Conservation (phyloP, 2,797 vertebrate genomes). For the Sphenodon punctatus region DNA sequence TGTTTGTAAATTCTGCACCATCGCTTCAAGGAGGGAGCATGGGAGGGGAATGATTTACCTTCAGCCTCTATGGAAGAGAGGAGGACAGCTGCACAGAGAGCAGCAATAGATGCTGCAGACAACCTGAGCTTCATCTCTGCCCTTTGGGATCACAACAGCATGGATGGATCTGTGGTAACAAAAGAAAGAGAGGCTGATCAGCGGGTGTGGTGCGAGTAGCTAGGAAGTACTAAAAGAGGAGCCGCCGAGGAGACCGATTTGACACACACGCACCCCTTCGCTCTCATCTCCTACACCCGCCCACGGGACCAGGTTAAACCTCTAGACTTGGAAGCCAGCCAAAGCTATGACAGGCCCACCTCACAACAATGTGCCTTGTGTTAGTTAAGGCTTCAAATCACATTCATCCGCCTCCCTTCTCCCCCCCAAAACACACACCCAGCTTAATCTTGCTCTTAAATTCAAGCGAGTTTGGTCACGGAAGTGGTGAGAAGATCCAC, state of each 20-base stretch:
- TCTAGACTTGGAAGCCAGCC: conserved; percentile 37
- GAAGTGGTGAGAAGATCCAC: background rate
- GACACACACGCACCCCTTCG: conserved; percentile 44
- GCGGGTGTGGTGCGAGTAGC: conserved; percentile 39
- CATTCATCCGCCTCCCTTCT: background rate
- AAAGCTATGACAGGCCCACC: conserved; percentile 13
- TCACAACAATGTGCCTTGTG: too few relatives aligned
- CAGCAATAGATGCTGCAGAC: conserved; percentile 78
- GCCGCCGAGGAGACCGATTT: background rate
- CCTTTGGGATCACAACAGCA: conserved; percentile 82
- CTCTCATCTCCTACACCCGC: background rate
- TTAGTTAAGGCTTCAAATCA: background rate
- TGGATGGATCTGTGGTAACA: conserved; percentile 84
- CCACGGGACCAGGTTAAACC: conserved; percentile 55
- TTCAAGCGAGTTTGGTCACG: conserved; percentile 36
- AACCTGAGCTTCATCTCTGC: conserved; percentile 88
- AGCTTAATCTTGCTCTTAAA: background rate
- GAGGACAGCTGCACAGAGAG: conserved; percentile 81
- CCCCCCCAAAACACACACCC: background rate
- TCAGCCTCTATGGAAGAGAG: conserved; percentile 87
- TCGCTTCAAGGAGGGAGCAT: background rate
- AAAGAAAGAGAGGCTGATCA: background rate
- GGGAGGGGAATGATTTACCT: conserved; percentile 81
- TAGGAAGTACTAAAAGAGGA: conserved; percentile 37
- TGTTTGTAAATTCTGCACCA: conserved; percentile 29